A percentile compares a stretch with the other conserved stretches of the same genome.
These are phyloP conservation scores for Holothuria leucospilota DNA, from an alignment of 53 echinoderm and acorn worm species.

Conservation along the genomic window DNA sequence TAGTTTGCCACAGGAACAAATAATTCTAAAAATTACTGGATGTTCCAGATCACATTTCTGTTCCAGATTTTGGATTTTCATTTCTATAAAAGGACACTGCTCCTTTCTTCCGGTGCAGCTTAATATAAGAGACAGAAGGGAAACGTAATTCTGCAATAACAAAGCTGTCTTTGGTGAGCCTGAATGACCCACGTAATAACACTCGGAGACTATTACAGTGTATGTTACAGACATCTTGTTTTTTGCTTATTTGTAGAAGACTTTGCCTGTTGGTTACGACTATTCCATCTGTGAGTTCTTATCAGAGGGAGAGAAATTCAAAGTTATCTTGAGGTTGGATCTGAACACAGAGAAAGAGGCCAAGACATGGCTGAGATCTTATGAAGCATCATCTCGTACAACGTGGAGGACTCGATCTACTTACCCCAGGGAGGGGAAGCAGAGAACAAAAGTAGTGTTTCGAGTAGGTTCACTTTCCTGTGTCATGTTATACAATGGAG, in stretches of 20 bases:
- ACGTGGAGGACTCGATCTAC: constrained; percentile 21
- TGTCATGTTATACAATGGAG: too few relatives aligned
- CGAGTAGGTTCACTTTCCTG: not conserved
- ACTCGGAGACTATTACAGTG: too few relatives aligned
- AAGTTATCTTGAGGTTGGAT: constrained; percentile 4
- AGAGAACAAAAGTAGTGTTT: not conserved
- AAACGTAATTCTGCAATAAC: too few relatives aligned
- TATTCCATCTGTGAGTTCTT: constrained; percentile 10
- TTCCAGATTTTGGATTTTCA: too few relatives aligned
- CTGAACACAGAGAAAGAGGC: constrained; percentile 32
- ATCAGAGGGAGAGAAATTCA: not conserved
- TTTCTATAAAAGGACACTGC: too few relatives aligned
- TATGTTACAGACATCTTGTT: not conserved
- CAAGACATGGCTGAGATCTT: constrained; percentile 4
- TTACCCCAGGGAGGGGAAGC: not conserved
- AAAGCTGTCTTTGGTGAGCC: too few relatives aligned
- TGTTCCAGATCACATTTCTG: too few relatives aligned
- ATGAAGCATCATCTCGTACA: constrained; percentile 17
- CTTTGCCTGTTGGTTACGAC: constrained; percentile 15
- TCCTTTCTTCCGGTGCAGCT: too few relatives aligned
- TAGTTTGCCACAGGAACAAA: too few relatives aligned
- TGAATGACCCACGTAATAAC: too few relatives aligned
- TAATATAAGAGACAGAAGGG: too few relatives aligned
- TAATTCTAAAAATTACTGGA: too few relatives aligned
- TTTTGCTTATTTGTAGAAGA: not conserved